Base-by-base conservation (phyloP, 2,797 vertebrate genomes). In the Miichthys miiuy region DNA sequence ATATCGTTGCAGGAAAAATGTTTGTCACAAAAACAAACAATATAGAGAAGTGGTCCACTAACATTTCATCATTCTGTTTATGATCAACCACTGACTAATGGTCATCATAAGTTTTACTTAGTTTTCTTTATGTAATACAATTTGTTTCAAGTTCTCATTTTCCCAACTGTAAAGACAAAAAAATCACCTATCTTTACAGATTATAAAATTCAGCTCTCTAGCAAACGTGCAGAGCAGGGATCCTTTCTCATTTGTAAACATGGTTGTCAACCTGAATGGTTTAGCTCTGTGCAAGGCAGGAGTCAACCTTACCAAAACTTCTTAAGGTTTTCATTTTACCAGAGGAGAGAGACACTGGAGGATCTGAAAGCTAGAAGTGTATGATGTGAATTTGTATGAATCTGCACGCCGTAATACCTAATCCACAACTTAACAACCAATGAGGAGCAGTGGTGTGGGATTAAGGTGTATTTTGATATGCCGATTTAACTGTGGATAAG, bases 401-500 rank as follows among this genome's bases (percentile, higher is more conserved):
- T 81, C 30, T 54, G n/a, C 42, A 38, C 23, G 21, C 47, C 5
- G 55, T 77, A 65, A 75, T 17, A 72, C 6, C 11, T 75, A 83
- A 77, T 75, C 68, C 71, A 71, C 18, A 79, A 44, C 68, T 68
- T 30, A 86, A 69, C 46, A 61, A 81, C 30, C 44, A 71, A 42
- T 5, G 0, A 48, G 50, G 27, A 72, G 14, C 56, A 78, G 51
- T 78, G 48, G 79, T 74, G 44, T 63, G 51, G 66, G 71, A 55
- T 81, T 83, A 69, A 73, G 11, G 51, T 80, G n/a, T 63, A 72
- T 50, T 21, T 18, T 41, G 51, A 72, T 23, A 63, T 70, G 47
- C 46, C 65, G 72, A 79, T 57, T 75, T 64, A 76, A 80, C 63
- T 62, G 57, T 52, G n/a, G 62, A 79, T 74, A 46, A 76, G 25